Evolutionary conservation across 2,888 invertebrate genomes (phyloP).

Genomic region (Eustalomyia histrio): DNA sequence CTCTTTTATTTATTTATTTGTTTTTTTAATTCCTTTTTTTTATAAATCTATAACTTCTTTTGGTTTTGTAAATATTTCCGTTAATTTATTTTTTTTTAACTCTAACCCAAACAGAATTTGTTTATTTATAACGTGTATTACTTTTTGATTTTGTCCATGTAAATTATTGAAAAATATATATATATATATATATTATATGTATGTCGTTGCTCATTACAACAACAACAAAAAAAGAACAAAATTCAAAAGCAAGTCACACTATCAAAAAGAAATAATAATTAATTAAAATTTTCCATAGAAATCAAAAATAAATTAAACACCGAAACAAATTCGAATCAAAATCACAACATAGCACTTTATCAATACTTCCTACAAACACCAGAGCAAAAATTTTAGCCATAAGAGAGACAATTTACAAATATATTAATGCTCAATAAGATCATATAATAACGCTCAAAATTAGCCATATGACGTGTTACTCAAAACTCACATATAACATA

Average conservation of each 20-base stretch:
- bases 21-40: conserved; percentile 1
- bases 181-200: conserved; percentile 61
- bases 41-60: neutral
- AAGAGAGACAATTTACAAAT: neutral
- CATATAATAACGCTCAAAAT: neutral
- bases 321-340: neutral
- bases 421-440: neutral
- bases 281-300: neutral
- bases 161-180: conserved; percentile 61
- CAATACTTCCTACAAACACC: conserved; percentile 18
- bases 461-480: neutral
- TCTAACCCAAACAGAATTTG: conserved; percentile 1
- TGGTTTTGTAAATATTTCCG: conserved; percentile 30
- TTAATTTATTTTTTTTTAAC: too few species aligned
- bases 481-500: neutral
- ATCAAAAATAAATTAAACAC: conserved; percentile 2
- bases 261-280: neutral
- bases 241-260: conserved; percentile 4
- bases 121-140: conserved; percentile 69
- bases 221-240: neutral
- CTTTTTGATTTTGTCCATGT: conserved; percentile 75
- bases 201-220: conserved; percentile 3
- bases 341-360: conserved; percentile 16
- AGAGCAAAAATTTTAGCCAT: conserved; percentile 7
- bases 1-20: conserved; percentile 1